Percentiles rank a stretch among this genome's conserved stretches.
Evolutionary conservation across 2,888 invertebrate genomes (phyloP).

Genomic region (Cryptus viduatorius): DNA sequence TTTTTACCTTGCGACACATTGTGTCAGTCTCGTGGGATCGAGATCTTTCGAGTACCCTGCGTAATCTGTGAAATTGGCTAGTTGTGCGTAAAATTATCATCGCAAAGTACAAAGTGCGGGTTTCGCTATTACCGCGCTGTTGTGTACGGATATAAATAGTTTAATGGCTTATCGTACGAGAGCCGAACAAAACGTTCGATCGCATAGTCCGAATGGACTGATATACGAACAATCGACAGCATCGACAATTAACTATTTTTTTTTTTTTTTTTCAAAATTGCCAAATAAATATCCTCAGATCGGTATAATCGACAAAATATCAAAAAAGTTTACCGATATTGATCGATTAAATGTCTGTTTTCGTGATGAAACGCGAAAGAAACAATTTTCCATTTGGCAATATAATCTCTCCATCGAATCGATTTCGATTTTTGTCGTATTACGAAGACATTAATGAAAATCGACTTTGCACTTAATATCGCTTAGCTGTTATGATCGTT

Average conservation of each 20-base stretch:
- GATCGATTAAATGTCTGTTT: neutral
- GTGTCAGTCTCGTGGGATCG: conserved; percentile 25
- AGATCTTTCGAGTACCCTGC: conserved; percentile 18
- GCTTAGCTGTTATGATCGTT: neutral
- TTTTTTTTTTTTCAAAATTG: too few species aligned
- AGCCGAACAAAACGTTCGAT: neutral
- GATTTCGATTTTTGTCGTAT: neutral
- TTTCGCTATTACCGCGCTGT: neutral
- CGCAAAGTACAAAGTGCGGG: neutral
- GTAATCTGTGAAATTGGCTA: conserved; percentile 28
- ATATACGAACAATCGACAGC: neutral
- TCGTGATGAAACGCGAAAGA: neutral
- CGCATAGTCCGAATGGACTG: neutral
- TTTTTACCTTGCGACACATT: conserved; percentile 51
- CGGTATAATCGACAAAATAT: neutral
- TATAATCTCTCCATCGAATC: neutral
- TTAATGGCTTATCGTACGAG: neutral
- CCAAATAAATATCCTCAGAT: too few species aligned
- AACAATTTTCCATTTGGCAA: neutral
- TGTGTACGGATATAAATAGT: neutral
- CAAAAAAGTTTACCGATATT: too few species aligned
- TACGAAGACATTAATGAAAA: conserved; percentile 23
- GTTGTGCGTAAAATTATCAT: conserved; percentile 17
- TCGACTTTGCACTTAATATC: conserved; percentile 16
- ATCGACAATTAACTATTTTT: neutral